Evolutionary conservation across 2,888 invertebrate genomes (phyloP), one percentile per base, ranked within the genome.

Genomic region (Caenorhabditis angaria): DNA sequence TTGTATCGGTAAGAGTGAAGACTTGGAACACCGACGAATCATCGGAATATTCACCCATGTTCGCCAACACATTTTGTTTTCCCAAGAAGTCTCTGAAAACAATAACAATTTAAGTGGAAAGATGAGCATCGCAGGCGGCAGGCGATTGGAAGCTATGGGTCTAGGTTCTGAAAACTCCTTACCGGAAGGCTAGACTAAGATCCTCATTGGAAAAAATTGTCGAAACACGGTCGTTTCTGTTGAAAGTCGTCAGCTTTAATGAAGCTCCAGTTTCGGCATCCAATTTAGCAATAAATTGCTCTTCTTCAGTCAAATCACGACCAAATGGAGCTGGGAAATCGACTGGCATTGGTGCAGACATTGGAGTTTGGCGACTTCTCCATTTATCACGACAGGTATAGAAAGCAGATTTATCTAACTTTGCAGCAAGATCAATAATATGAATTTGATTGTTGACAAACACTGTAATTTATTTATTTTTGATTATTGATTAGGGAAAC

Each of bases 121-220:
- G 10, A n/a, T n/a, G n/a, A n/a, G n/a, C n/a, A n/a, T n/a, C n/a
- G n/a, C n/a, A n/a, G n/a, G n/a, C n/a, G n/a, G n/a, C n/a, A n/a
- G n/a, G n/a, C n/a, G n/a, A n/a, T n/a, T n/a, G n/a, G n/a, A n/a
- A n/a, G n/a, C n/a, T 4, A 48, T 20, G 48, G 48, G 18, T 5
- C 8, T 10, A 10, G 5, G 5, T 51, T 8, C 22, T n/a, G n/a
- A 10, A 14, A 10, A 5, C 6, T 10, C n/a, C 63, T 61, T 25
- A 72, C 72, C 90, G 95, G 91, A 97, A 99, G 80, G 99, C 97
- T 1, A 99, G 99, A 10, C 97, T 97, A 0, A 99, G 97, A 83
- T 92, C 99, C 73, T 99, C 99, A 60, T 99, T 99, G 28, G 99
- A 99, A 29, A 99, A 97, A 99, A 99, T 99, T 0, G 99, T 99